phyloP scores from a whole-genome alignment of 2,797 vertebrate species.

The Acipenser transmontanus region DNA sequence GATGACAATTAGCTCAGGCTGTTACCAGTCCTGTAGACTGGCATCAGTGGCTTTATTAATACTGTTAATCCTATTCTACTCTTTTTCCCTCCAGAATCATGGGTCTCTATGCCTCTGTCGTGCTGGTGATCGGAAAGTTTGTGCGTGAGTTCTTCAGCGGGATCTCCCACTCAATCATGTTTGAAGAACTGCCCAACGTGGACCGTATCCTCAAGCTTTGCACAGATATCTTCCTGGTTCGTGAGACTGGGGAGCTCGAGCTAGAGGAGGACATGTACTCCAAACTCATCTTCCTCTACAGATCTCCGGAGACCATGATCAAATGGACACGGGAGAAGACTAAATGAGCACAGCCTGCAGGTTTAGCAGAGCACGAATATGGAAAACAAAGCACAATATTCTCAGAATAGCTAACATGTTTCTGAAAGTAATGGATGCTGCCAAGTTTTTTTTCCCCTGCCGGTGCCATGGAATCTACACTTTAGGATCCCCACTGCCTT shows the following conservation, averaged over 20 bases:
- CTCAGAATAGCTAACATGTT: constrained; percentile 52
- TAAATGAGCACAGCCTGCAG: constrained; percentile 56
- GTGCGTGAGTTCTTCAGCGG: constrained; percentile 98
- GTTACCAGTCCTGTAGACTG: no score
- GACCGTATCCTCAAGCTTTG: constrained; percentile 95
- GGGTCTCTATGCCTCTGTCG: constrained; percentile 93
- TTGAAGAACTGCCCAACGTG: constrained; percentile 95
- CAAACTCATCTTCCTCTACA: constrained; percentile 97
- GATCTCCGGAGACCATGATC: constrained; percentile 98
- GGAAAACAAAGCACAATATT: constrained; percentile 58
- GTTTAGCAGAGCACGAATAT: constrained; percentile 42
- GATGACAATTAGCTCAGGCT: no score
- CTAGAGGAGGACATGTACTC: constrained; percentile 94
- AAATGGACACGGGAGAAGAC: constrained; percentile 98
- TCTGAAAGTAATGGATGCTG: constrained; percentile 41
- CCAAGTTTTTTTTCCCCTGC: constrained; percentile 35
- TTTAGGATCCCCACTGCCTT: constrained; percentile 18
- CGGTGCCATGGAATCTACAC: constrained; percentile 37
- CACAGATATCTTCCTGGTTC: constrained; percentile 96
- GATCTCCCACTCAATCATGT: constrained; percentile 97
- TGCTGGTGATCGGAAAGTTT: constrained; percentile 96
- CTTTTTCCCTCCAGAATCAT: constrained; percentile 74
- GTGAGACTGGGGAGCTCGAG: constrained; percentile 96
- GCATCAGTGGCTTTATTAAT: no score
- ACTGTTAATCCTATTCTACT: no score